Percentiles rank a stretch among this genome's conserved stretches.
These are phyloP conservation scores for Notothenia coriiceps DNA, from an alignment of 2,113 vertebrate genomes.

Conservation along the genomic window DNA sequence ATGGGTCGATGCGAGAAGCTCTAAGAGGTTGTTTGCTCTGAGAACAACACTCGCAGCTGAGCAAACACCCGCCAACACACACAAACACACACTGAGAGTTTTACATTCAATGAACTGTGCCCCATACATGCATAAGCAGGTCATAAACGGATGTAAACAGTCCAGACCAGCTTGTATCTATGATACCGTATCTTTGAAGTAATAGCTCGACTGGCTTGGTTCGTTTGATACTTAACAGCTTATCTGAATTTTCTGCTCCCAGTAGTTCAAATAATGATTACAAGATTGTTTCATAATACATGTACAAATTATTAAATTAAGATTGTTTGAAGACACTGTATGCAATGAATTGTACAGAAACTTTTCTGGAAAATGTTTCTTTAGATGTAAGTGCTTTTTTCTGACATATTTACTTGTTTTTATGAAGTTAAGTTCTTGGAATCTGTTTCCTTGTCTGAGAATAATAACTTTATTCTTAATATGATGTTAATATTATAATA, in stretches of 20 bases:
- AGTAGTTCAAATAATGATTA: not conserved
- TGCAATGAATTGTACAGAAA: not conserved
- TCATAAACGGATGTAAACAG: constrained; percentile 36
- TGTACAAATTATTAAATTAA: not conserved
- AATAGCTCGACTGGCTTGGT: not conserved
- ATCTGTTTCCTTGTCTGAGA: not conserved
- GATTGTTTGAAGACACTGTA: not conserved
- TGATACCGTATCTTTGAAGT: constrained; percentile 8
- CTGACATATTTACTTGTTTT: too few relatives aligned
- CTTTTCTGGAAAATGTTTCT: not conserved
- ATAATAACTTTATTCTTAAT: not conserved
- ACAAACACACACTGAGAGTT: not conserved
- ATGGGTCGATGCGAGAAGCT: constrained; percentile 38
- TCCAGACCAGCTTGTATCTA: constrained; percentile 3
- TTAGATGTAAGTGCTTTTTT: too few relatives aligned
- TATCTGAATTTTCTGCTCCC: not conserved
- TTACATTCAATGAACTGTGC: constrained; percentile 2
- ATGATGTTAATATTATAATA: not conserved
- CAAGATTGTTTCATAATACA: not conserved
- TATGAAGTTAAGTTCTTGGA: too few relatives aligned
- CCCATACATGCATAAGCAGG: constrained; percentile 34
- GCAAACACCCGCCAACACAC: constrained; percentile 59
- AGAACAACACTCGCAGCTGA: constrained; percentile 64
- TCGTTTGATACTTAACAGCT: not conserved
- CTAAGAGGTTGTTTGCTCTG: constrained; percentile 46